Conservation (phyloP, 2,888 invertebrate species). For the Amphiduros pacificus region DNA sequence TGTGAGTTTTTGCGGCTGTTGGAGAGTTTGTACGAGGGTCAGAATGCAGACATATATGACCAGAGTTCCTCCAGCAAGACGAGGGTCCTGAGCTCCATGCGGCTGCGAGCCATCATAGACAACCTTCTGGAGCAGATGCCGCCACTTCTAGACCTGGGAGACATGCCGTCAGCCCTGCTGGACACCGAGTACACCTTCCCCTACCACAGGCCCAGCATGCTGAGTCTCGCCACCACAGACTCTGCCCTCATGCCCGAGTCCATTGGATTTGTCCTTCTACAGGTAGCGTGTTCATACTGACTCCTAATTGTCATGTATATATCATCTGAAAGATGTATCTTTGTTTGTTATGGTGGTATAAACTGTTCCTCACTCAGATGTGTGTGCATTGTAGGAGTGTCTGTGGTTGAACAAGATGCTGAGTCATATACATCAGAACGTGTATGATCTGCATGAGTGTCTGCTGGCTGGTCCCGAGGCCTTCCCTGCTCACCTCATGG, state of each 20-base stretch:
- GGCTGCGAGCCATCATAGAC: constrained; percentile 51
- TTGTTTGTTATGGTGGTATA: no score
- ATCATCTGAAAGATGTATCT: no score
- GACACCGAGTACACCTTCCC: constrained; percentile 47
- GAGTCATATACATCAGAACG: constrained; percentile 51
- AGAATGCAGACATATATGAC: constrained; percentile 50
- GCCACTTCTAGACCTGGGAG: constrained; percentile 48
- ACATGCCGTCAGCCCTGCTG: constrained; percentile 27
- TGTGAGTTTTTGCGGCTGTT: constrained; percentile 41
- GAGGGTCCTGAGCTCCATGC: constrained; percentile 19
- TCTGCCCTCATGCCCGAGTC: constrained; percentile 52
- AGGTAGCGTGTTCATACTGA: no score
- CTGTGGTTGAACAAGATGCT: constrained; percentile 52
- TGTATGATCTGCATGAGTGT: constrained; percentile 41
- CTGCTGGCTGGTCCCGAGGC: constrained; percentile 49
- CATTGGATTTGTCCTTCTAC: constrained; percentile 51
- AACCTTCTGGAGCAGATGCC: constrained; percentile 51
- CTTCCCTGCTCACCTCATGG: constrained; percentile 37
- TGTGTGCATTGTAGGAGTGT: constrained; percentile 47
- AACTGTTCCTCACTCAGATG: no score
- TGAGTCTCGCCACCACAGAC: constrained; percentile 45
- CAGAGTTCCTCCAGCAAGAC: constrained; percentile 19
- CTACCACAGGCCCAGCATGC: constrained; percentile 52
- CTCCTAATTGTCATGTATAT: no score
- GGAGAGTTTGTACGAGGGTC: constrained; percentile 51